Evolutionary conservation across 2,888 invertebrate species (phyloP), one percentile per base, ranked within the genome.

Genomic region (Parnassius apollo): DNA sequence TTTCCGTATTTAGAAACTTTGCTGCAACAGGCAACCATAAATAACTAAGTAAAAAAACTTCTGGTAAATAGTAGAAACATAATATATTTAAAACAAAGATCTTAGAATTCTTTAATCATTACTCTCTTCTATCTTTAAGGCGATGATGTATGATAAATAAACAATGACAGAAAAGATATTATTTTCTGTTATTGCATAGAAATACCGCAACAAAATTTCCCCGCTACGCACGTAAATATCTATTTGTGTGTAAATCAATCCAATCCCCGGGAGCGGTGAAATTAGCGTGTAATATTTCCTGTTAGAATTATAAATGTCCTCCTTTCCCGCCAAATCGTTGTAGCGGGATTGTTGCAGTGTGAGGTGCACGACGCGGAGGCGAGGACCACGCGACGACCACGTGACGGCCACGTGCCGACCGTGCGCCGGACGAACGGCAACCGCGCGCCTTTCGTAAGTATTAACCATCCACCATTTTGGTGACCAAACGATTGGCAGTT

Each of bases 221-320:
- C 25, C 57, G 13, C 44, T n/a, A 18, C 22, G 3, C 18, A 59
- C 42, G 35, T 46, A 8, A 59, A 53, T n/a, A 13, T 44, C 44
- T 13, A 46, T 56, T 46, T 60, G 64, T 52, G 54, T 60, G 77
- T 77, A 76, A 76, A 71, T 70, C 78, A 80, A 85, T 81, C 81
- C 80, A 67, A 69, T 75, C 77, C 82, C 80, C 75, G 79, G 83
- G 84, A 81, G 83, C 81, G 82, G 77, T 82, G 80, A 91, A 91
- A 91, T 91, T 91, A 90, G 91, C 90, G 90, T 91, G 88, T 91
- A 89, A 91, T 91, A 83, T 87, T 89, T 85, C 89, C 88, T 85
- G 82, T 83, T 77, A 75, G 82, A 86, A 88, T 90, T 90, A 89
- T 86, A 87, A 82, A 88, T 82, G 80, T 78, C 81, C 83, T 75